Conservation (phyloP, 1,140 invertebrate species). For the Tetramorium alpestre region DNA sequence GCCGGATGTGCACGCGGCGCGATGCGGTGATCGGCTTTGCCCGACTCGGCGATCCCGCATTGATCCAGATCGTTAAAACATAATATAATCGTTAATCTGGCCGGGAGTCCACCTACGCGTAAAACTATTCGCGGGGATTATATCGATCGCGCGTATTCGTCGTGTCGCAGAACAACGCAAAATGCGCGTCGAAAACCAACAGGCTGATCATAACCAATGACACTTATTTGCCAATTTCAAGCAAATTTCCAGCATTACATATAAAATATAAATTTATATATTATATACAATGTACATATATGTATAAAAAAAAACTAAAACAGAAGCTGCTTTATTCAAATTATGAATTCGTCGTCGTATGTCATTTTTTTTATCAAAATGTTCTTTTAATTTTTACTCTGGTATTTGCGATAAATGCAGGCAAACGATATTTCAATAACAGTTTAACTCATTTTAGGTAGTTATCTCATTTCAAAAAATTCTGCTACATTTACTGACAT, state of each 20-base stretch:
- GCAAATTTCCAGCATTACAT: neutral
- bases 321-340: neutral
- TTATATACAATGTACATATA: too few relatives aligned
- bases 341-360: neutral
- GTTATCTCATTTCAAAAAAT: neutral
- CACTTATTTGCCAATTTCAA: constrained; percentile 8
- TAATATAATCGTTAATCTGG: constrained; percentile 68
- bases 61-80: constrained; percentile 67
- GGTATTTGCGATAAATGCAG: neutral
- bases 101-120: constrained; percentile 56
- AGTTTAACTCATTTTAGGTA: neutral
- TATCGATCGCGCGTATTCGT: constrained; percentile 59
- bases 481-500: neutral
- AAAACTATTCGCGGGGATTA: constrained; percentile 65
- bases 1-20: constrained; percentile 8
- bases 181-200: constrained; percentile 1
- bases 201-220: neutral
- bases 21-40: constrained; percentile 45
- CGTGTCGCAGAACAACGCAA: neutral
- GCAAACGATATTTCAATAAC: neutral
- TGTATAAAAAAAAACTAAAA: neutral
- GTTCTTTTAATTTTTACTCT: neutral
- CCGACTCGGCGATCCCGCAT: constrained; percentile 17
- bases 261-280: neutral
- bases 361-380: neutral